Conservation (phyloP, 2,113 vertebrate genomes). For the Aepyceros melampus region DNA sequence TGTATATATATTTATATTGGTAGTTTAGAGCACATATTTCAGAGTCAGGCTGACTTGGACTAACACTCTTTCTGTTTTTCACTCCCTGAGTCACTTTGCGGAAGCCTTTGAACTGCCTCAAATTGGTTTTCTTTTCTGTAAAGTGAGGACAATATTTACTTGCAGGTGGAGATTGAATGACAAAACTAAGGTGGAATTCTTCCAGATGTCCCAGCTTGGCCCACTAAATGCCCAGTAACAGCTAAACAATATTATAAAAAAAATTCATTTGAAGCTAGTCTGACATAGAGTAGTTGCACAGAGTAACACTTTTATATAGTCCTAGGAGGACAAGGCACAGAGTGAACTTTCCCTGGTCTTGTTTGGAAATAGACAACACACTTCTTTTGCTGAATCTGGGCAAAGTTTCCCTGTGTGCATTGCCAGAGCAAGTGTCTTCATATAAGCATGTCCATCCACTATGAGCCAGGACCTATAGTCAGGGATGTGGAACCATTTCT, state of each 20-base stretch:
- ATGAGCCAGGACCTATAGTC: background rate
- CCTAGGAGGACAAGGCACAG: background rate
- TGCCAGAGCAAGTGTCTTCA: background rate
- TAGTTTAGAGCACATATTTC: background rate
- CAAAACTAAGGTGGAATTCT: background rate
- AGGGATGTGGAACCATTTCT: background rate
- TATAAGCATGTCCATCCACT: accelerated
- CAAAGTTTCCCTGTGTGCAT: accelerated
- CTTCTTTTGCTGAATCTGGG: background rate
- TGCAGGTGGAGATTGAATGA: background rate
- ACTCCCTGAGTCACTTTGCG: background rate
- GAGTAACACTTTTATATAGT: background rate
- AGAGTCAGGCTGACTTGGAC: background rate
- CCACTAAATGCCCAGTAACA: background rate
- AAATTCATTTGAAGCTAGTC: background rate
- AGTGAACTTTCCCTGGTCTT: background rate
- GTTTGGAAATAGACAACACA: background rate
- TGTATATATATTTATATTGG: background rate
- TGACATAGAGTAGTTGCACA: background rate
- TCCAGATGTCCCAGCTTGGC: background rate
- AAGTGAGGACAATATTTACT: background rate
- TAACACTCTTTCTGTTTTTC: background rate
- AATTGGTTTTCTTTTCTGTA: background rate
- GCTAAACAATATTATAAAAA: background rate
- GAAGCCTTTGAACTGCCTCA: background rate